These are phyloP conservation scores for Dione juno DNA, from an alignment of 2,888 invertebrate genomes.

Conservation along the genomic window DNA sequence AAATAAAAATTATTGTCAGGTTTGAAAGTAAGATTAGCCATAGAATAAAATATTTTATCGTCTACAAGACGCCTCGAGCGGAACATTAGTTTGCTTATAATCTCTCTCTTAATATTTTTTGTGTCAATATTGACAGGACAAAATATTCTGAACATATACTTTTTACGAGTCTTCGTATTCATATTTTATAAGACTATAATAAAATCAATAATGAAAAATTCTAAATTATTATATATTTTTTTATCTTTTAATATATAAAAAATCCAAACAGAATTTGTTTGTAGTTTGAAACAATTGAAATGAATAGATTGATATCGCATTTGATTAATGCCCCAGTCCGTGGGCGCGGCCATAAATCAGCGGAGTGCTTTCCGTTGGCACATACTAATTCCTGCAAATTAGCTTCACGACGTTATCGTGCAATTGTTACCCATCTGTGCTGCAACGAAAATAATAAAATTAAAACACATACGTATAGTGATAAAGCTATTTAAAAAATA, in stretches of 20 bases:
- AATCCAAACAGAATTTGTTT: not conserved
- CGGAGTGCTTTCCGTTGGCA: slow-evolving; percentile 52
- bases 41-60: too few relatives aligned
- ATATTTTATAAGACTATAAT: not conserved
- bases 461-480: not conserved
- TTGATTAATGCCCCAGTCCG: slow-evolving; percentile 53
- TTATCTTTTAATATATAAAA: not conserved
- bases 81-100: not conserved
- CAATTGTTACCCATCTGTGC: slow-evolving; percentile 32
- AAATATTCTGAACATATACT: not conserved
- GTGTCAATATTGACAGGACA: not conserved
- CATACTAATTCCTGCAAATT: slow-evolving; percentile 54
- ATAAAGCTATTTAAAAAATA: too few relatives aligned
- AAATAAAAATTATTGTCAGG: not conserved
- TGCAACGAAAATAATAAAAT: slow-evolving; percentile 28
- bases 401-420: slow-evolving; percentile 42
- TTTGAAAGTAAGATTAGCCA: too few relatives aligned
- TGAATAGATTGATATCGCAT: slow-evolving; percentile 55
- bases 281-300: slow-evolving; percentile 40
- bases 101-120: not conserved
- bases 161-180: not conserved
- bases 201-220: too few relatives aligned
- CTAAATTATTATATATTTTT: too few relatives aligned
- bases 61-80: too few relatives aligned
- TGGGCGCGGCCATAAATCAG: slow-evolving; percentile 48